Conservation (phyloP, 2,888 invertebrate species). For the Papilio gigon region DNA sequence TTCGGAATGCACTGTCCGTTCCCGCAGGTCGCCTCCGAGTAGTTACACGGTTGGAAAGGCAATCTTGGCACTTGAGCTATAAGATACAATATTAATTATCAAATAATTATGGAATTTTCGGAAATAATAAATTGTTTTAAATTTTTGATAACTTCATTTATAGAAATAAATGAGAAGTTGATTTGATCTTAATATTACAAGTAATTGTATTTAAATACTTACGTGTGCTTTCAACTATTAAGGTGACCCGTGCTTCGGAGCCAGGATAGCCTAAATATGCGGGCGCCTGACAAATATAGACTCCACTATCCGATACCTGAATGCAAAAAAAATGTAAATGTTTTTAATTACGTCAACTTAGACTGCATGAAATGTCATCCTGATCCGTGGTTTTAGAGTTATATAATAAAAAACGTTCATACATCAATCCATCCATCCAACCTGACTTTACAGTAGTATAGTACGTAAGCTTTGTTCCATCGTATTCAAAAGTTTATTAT, state of each 20-base stretch:
- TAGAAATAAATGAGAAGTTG: not conserved
- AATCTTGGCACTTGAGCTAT: constrained; percentile 41
- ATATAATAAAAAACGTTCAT: too few relatives aligned
- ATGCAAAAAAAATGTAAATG: constrained; percentile 18
- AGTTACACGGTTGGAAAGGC: constrained; percentile 52
- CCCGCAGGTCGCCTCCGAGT: constrained; percentile 91
- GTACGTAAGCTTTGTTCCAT: too few relatives aligned
- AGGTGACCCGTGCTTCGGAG: constrained; percentile 85
- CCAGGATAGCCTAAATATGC: constrained; percentile 85
- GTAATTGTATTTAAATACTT: constrained; percentile 68
- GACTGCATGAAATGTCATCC: too few relatives aligned
- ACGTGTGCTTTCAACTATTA: constrained; percentile 88
- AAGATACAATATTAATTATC: not conserved
- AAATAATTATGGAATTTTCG: too few relatives aligned
- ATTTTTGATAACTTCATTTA: too few relatives aligned
- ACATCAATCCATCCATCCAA: not conserved
- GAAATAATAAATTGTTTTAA: too few relatives aligned
- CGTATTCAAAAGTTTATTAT: too few relatives aligned
- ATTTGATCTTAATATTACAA: not conserved
- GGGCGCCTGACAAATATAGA: constrained; percentile 92
- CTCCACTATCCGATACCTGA: constrained; percentile 88
- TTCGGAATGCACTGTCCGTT: constrained; percentile 95
- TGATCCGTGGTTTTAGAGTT: too few relatives aligned
- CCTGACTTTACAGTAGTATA: too few relatives aligned
- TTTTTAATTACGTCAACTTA: too few relatives aligned